phyloP scores from a whole-genome alignment of 2,113 vertebrate genomes.

The Cavia aperea region DNA sequence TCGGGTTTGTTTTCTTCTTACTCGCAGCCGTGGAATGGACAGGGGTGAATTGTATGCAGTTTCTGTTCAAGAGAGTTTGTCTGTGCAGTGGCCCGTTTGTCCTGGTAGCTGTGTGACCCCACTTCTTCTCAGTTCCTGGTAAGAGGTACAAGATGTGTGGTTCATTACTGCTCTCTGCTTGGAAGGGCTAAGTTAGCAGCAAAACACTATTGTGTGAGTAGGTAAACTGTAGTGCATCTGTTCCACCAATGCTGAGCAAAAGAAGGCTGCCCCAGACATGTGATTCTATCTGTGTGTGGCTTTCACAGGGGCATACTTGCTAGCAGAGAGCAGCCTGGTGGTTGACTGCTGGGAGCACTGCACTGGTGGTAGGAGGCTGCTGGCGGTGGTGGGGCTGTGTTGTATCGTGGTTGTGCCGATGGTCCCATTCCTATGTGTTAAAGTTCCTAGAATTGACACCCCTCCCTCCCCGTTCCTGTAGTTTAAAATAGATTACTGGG shows the following conservation, averaged over 20 bases:
- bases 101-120: neutral
- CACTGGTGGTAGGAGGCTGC: neutral
- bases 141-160: neutral
- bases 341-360: neutral
- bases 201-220: neutral
- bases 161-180: neutral
- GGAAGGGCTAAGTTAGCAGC: neutral
- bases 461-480: neutral
- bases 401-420: neutral
- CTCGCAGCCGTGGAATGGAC: no score
- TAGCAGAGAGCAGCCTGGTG: neutral
- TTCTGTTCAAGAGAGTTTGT: neutral
- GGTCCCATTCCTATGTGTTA: neutral
- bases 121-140: neutral
- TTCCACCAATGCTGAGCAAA: neutral
- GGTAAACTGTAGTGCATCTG: neutral
- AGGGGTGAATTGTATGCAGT: neutral
- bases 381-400: neutral
- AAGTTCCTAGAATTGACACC: neutral
- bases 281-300: neutral
- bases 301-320: neutral
- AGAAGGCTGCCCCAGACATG: neutral
- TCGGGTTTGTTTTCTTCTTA: neutral
- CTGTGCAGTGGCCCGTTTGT: neutral
- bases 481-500: neutral